Evolutionary conservation across 1,140 invertebrate genomes (phyloP).

Genomic region (Cyrtorhinus lividipennis): DNA sequence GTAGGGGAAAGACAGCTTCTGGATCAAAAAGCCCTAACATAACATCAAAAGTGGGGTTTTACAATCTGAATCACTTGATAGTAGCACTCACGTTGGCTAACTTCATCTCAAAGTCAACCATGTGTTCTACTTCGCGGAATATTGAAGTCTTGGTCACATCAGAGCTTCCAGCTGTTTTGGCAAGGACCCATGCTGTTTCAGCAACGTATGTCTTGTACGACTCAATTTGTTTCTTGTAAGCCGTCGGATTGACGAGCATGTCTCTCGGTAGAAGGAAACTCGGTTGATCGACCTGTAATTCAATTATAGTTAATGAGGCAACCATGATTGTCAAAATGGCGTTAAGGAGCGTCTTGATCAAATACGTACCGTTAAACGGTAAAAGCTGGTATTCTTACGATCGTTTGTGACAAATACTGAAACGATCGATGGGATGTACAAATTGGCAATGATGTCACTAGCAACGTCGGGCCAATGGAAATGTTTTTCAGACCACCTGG

Average conservation of each 20-base stretch:
- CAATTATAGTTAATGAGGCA: neutral
- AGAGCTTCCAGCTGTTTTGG: constrained; percentile 12
- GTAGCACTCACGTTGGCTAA: constrained; percentile 42
- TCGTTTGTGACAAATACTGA: constrained; percentile 27
- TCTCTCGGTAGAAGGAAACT: constrained; percentile 36
- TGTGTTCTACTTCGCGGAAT: constrained; percentile 32
- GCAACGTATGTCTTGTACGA: constrained; percentile 36
- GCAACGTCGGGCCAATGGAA: constrained; percentile 27
- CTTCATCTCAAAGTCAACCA: constrained; percentile 42
- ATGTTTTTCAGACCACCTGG: constrained; percentile 24
- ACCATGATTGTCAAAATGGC: neutral
- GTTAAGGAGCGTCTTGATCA: neutral
- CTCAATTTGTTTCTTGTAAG: constrained; percentile 30
- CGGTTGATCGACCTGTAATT: constrained; percentile 38
- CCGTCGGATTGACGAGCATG: constrained; percentile 33
- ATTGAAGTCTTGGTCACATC: constrained; percentile 24
- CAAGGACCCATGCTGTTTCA: constrained; percentile 26
- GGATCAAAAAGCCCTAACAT: too few species aligned
- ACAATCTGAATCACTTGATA: too few species aligned
- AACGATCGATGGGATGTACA: constrained; percentile 24
- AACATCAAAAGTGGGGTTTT: too few species aligned
- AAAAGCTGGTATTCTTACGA: constrained; percentile 26
- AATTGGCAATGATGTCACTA: constrained; percentile 22
- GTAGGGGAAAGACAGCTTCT: too few species aligned
- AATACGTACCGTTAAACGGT: constrained; percentile 1